Base-by-base conservation (phyloP, 37 sponge, comb jelly and placozoan species). In the Spongia lamella region DNA sequence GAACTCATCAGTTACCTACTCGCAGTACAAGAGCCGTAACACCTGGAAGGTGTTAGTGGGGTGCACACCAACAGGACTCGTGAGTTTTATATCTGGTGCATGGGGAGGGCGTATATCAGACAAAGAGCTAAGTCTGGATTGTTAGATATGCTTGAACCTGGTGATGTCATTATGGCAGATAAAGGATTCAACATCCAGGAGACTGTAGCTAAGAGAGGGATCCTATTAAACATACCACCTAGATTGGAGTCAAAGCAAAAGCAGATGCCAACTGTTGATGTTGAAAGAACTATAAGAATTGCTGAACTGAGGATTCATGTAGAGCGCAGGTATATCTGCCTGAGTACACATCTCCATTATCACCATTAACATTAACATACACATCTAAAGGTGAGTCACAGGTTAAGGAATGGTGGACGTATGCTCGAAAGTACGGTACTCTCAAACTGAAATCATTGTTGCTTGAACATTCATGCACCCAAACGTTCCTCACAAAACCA, bases 291-390 rank as follows among this genome's bases (percentile, higher is more conserved):
- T 34, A 63, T 4, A 63, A 25, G 33, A 7, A 63, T 63, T 63
- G 64, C 64, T 34, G 64, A 63, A 7, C 32, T 63, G 29, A 31
- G 32, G 29, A 63, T 63, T 7, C 64, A 63, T 63, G 64, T n/a
- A n/a, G n/a, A n/a, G n/a, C 33, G 27, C 66, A 64, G 33, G 47
- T 76, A 43, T 65, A 76, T 51, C 63, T 26, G 24, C 53, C 77
- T 38, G 77, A 61, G 26, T 38, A 62, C 65, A 76, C 53, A 76
- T 76, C 77, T 63, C 77, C 77, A 63, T 47, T 63, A 53, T 76
- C 77, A 29, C 77, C 77, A 76, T 76, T 76, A 34, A 75, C 33
- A 21, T 64, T 24, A 43, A 76, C 66, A 63, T 63, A 76, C 19
- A 65, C 55, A 26, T 61, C 64, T 64, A 76, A 43, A 3, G 77